Evolutionary conservation across 2,888 invertebrate species (phyloP), one percentile per base, ranked within the genome.

Genomic region (Tachina lurida): DNA sequence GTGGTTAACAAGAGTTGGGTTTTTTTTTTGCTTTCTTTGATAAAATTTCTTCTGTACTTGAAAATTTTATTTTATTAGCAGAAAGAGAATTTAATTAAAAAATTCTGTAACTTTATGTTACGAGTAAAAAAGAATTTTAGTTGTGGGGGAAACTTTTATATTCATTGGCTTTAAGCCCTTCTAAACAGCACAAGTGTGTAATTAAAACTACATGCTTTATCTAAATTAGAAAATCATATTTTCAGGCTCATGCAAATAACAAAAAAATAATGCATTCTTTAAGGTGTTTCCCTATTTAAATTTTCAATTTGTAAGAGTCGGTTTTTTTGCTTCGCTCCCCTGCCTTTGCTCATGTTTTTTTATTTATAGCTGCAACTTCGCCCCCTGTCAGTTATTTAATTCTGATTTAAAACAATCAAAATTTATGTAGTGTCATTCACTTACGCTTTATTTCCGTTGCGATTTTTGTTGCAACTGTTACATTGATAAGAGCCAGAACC

Each of bases 361-460:
- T 31, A 70, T 43, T 70, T 52, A n/a, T 54, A 54, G 15, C 70
- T 63, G 52, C 39, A 43, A 63, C 52, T 70, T 52, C 13, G 49
- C 39, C 8, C 22, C 58, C 73, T 10, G 73, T 47, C 58, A 43
- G 49, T 67, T 15, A 58, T 56, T 73, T 67, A 31, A 58, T 39
- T 67, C 47, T 84, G 76, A 84, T 81, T 76, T 71, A 62, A 77
- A 79, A 75, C 73, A 75, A 75, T 80, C 80, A 75, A 84, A 80
- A 84, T 84, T 84, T 84, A 84, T 84, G 81, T 77, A 68, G 77
- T 77, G 77, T 73, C 81, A 85, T 85, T 85, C 81, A 85, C 77
- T 85, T 81, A 70, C 71, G 77, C 67, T 85, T 85, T 77, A 81
- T 81, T 85, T 85, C 77, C 84, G 73, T 68, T 85, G 77, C 67